These are phyloP conservation scores for Felis catus DNA, from an alignment of 2,113 vertebrate species.

Conservation along the genomic window F.catus_Fca126_mat1.0 CM031421.1:30558501-30559000, in stretches of 20 bases:
- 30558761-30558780: neutral
- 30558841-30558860: fast-evolving
- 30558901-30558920: no score
- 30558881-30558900: fast-evolving
- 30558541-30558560: no score
- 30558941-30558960: neutral
- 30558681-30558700: neutral
- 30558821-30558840: neutral
- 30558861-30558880: fast-evolving
- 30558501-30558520: no score
- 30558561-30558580: neutral
- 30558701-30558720: neutral
- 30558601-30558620: neutral
- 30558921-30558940: neutral
- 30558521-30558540: no score
- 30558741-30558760: neutral
- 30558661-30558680: neutral
- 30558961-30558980: neutral
- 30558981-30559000: neutral
- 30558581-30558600: neutral
- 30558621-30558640: neutral
- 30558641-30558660: neutral
- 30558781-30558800: neutral
- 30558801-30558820: neutral
- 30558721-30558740: neutral